Evolutionary conservation across 1,140 invertebrate genomes (phyloP), one percentile per base, ranked within the genome.

Genomic region (Listronotus oregonensis): DNA sequence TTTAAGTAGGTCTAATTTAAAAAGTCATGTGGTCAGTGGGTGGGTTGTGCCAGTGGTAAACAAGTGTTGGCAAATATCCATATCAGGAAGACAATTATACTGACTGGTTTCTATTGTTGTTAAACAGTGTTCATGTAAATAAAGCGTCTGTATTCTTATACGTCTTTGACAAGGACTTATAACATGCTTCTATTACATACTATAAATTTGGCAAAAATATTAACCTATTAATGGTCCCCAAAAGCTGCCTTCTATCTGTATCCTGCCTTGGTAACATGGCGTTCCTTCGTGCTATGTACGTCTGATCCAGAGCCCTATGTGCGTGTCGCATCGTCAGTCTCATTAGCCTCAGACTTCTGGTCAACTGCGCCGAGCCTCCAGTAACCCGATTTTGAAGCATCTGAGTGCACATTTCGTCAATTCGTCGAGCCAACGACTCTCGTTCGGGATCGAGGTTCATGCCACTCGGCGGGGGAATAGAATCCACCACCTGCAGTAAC

Each of bases 401-500:
- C 14, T 68, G 62, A 9, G 64, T 66, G 39, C 73, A 78, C 69
- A 75, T 72, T 37, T 71, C 68, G 54, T 77, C 72, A 27, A 78
- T 74, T 17, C 75, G 62, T 18, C 62, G 44, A 6, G 76, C 73
- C 21, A 78, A 61, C n/a, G 61, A 67, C 54, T 72, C 70, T 10
- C 75, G 42, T 63, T 76, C 75, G 27, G 70, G 56, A 66, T 78
- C 72, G 27, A 75, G 58, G 66, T 73, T 76, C 60, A 75, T 69
- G 5, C 69, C 71, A 42, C 67, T 65, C n/a, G 71, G 66, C 10
- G 74, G 71, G 10, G 76, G 73, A 40, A 79, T 77, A 5, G 77
- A 76, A 64, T 78, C 76, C 14, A 76, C 70, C 12, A 78, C 72
- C 47, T 77, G 71, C n/a, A 78, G 61, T 8, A 77, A 62, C 18